Evolutionary conservation across 2,113 vertebrate genomes (phyloP).

Genomic region (Labeo catla): DNA sequence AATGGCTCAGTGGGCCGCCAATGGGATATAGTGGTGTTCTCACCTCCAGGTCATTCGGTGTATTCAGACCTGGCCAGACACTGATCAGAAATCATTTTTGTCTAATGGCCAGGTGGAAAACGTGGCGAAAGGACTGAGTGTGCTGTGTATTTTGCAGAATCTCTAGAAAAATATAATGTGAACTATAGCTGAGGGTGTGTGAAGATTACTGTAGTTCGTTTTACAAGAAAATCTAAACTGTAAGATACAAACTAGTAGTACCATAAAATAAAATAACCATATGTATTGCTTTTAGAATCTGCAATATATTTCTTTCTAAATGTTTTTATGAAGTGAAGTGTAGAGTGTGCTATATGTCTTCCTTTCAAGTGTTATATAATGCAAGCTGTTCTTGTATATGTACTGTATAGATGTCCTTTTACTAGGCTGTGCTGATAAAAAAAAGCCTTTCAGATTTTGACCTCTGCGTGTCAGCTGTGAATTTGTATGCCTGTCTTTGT

Average conservation of each 20-base stretch:
- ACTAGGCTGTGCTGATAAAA: constrained; percentile 5
- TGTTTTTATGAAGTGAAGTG: neutral
- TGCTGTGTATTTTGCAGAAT: constrained; percentile 30
- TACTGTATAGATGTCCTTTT: constrained; percentile 29
- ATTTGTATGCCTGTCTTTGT: constrained; percentile 43
- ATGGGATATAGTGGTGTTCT: constrained; percentile 54
- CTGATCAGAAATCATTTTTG: constrained; percentile 70
- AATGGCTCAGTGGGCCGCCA: constrained; percentile 44
- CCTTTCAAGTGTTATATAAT: neutral
- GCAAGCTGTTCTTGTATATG: neutral
- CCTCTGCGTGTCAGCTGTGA: constrained; percentile 44
- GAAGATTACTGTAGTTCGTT: no score
- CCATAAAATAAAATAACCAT: no score
- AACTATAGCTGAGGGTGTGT: neutral
- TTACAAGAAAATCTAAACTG: neutral
- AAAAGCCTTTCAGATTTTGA: constrained; percentile 20
- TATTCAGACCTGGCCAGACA: constrained; percentile 64
- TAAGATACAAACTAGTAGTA: neutral
- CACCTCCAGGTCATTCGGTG: constrained; percentile 71
- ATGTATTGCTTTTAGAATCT: neutral
- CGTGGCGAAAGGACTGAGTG: constrained; percentile 14
- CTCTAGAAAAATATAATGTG: neutral
- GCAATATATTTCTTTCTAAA: neutral
- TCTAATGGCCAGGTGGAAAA: constrained; percentile 59
- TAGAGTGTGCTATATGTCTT: neutral